Evolutionary conservation across 37 sponge, comb jelly and placozoan genomes (phyloP), one percentile per base, ranked within the genome.

Genomic region (Axinella damicornis): DNA sequence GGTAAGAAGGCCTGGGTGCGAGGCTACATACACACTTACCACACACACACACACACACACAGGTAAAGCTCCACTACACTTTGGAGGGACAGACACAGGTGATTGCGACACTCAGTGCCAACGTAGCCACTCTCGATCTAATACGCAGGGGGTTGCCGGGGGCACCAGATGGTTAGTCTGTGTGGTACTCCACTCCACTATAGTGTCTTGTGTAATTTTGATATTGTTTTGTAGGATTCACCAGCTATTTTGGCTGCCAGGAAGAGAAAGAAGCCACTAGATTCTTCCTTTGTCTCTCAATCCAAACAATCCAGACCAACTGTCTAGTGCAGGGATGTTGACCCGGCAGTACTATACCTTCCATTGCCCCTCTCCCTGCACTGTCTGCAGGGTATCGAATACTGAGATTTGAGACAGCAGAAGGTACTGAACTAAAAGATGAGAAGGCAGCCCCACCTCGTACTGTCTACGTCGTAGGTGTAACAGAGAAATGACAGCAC

Each of bases 31-130:
- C 9, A 46, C 46, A 46, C 6, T 9, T 9, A 46, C 46, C 46
- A 12, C 46, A 4, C 46, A 4, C 38, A 16, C 46, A 4, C 46
- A 4, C 38, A 16, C 25, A 5, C 53, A 20, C 66, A 5, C 53
- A 92, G 89, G 93, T 92, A 0, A 93, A 87, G 73, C 64, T 93
- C 32, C 93, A 93, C 57, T 93, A 93, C 68, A 85, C 86, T 5
- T n/a, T 85, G 34, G 89, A 88, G 58, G 89, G 93, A n/a, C 65
- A 82, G 14, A 78, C 82, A 2, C 65, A 61, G 18, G 93, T 93
- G 1, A 58, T 88, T 16, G 59, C 81, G 0, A 93, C 93, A 11
- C 41, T 93, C 67, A 71, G 63, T n/a, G 93, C 89, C 14, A 85
- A 82, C 66, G 74, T 93, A 0, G 64, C 86, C 14, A 88, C 38